A percentile compares a stretch with the other conserved stretches of the same genome.
phyloP scores from a whole-genome alignment of 2,888 invertebrate genomes.

The Glyphotaelius pellucidus region DNA sequence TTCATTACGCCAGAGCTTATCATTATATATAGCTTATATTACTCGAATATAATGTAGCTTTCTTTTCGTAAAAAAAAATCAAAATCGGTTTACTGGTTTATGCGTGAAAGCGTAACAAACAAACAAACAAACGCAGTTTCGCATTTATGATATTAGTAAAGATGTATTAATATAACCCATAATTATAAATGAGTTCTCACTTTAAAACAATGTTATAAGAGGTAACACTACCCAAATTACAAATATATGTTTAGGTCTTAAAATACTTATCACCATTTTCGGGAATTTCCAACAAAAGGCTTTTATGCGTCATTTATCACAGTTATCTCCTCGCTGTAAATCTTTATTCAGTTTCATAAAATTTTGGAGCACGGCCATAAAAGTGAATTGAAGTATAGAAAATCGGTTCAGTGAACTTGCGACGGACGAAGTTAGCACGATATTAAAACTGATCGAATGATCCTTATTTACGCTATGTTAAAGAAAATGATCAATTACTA shows the following conservation, averaged over 20 bases:
- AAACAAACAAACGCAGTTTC: no score
- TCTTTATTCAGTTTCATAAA: slow-evolving; percentile 60
- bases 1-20: no score
- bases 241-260: not conserved
- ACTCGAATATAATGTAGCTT: no score
- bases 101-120: no score
- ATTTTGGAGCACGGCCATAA: slow-evolving; percentile 61
- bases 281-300: slow-evolving; percentile 1
- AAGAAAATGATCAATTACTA: not conserved
- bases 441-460: slow-evolving; percentile 37
- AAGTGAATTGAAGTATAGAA: slow-evolving; percentile 48
- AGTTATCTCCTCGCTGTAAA: slow-evolving; percentile 56
- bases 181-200: not conserved
- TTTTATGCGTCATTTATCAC: slow-evolving; percentile 49
- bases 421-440: slow-evolving; percentile 37
- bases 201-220: not conserved
- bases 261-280: slow-evolving; percentile 38
- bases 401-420: slow-evolving; percentile 57
- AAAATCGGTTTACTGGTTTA: no score
- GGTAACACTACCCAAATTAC: not conserved
- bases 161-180: no score
- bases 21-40: no score
- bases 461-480: not conserved
- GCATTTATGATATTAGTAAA: no score
- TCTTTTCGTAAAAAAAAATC: no score